Conservation (phyloP, 2,113 vertebrate species). For the Spea multiplicata region DNA sequence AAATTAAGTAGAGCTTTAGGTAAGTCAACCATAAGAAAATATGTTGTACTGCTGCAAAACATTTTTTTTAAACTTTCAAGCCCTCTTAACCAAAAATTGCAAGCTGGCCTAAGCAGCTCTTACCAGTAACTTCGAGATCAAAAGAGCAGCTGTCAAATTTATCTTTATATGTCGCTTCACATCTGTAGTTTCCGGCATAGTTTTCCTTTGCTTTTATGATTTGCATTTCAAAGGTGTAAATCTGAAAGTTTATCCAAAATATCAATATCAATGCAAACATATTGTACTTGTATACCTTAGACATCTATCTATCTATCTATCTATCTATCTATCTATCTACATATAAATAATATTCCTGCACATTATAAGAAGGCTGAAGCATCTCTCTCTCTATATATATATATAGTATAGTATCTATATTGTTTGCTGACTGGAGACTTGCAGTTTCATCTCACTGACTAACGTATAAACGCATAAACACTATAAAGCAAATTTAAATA, state of each 20-base stretch:
- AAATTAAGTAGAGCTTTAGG: no score
- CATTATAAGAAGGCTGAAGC: no score
- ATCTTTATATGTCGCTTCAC: constrained; percentile 93
- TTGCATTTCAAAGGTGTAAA: constrained; percentile 97
- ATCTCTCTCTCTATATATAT: constrained; percentile 7
- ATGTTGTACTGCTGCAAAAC: no score
- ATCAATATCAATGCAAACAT: constrained; percentile 1
- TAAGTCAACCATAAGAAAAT: no score
- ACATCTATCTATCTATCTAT: constrained; percentile 6
- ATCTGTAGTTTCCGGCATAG: constrained; percentile 93
- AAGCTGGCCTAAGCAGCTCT: constrained; percentile 48
- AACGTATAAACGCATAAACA: no score
- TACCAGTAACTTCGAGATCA: constrained; percentile 93
- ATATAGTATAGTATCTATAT: background rate
- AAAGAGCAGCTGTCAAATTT: constrained; percentile 97
- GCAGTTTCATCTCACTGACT: no score
- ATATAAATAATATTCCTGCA: no score
- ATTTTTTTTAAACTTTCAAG: no score
- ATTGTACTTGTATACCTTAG: background rate
- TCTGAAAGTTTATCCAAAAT: constrained; percentile 60
- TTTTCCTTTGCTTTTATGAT: constrained; percentile 98
- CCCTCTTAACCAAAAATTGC: no score
- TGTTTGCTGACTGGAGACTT: no score
- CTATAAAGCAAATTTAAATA: no score
- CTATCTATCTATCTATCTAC: constrained; percentile 15